Evolutionary conservation across 2,113 vertebrate species (phyloP), one percentile per base, ranked within the genome.

Genomic region (Nothocercus julius): DNA sequence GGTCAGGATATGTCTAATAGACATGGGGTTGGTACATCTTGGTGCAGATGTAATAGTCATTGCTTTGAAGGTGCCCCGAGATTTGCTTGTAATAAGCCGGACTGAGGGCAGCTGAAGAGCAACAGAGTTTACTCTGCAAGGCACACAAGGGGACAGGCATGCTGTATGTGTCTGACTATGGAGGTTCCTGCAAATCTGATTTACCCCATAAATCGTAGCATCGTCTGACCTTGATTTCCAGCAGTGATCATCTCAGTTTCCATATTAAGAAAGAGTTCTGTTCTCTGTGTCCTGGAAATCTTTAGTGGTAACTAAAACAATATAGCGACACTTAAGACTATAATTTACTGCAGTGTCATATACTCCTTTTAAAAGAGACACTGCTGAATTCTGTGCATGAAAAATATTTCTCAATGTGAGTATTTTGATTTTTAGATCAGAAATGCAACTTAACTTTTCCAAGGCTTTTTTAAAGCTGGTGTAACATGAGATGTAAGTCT

Each of bases 401-500:
- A 75, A 85, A 80, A 5, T 5, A 7, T 53, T 75, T 85, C n/a
- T 59, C 9, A 5, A 36, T 47, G 9, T 38, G n/a, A 20, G 3
- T 64, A 38, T 72, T 75, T 83, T 82, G 36, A 66, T 40, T 75
- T 87, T 86, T 83, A 79, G 51, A 58, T 88, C 81, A 84, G 62
- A 80, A 92, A 56, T 67, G 28, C 24, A 53, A 40, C 72, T 88
- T 80, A 30, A 14, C 40, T 92, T 89, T 82, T 82, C 45, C 38
- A 75, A 78, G 36, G 59, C 15, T 16, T 17, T 68, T 11, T 76
- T 73, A 78, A 69, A 87, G 47, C 30, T 58, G 32, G 28, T 38
- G 53, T 93, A 93, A 90, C 11, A 24, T 53, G 86, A 92, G 95
- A 77, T 76, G 24, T 51, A 78, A 53, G 22, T 68, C 54, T 88